phyloP scores from a whole-genome alignment of 2,113 vertebrate species.

The Lasiurus cinereus region DNA sequence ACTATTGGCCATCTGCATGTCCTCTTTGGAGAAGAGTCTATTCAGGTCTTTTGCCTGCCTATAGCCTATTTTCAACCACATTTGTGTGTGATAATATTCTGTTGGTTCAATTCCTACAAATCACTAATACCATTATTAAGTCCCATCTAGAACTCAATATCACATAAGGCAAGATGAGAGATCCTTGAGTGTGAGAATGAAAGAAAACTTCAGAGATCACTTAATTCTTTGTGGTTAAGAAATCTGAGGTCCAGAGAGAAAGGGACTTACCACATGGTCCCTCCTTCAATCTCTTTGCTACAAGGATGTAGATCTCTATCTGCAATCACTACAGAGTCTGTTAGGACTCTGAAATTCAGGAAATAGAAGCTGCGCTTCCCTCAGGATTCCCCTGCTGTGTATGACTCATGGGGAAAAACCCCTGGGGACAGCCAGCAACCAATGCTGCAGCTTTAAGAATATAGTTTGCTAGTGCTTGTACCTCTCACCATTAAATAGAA shows the following conservation, averaged over 20 bases:
- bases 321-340: constrained; percentile 17
- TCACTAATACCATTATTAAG: not conserved
- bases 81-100: not conserved
- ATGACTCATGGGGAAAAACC: constrained; percentile 78
- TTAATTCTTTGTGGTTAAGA: constrained; percentile 54
- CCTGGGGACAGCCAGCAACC: constrained; percentile 27
- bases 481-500: constrained; percentile 9
- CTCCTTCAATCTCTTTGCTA: constrained; percentile 49
- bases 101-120: not conserved
- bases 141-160: not conserved
- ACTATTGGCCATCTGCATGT: not conserved
- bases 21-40: not conserved
- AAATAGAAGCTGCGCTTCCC: constrained; percentile 76
- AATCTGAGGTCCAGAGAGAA: constrained; percentile 65
- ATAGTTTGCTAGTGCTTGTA: not conserved
- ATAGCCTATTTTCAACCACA: not conserved
- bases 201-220: constrained; percentile 26
- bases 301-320: constrained; percentile 62
- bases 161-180: not conserved
- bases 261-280: constrained; percentile 68
- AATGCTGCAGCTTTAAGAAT: not conserved
- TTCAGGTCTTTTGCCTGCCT: not conserved
- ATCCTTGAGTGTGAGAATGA: not conserved
- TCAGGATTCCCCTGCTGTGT: constrained; percentile 73
- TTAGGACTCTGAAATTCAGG: constrained; percentile 53